Conservation (phyloP, 2,797 vertebrate species). For the Heteromormyrus szaboi region DNA sequence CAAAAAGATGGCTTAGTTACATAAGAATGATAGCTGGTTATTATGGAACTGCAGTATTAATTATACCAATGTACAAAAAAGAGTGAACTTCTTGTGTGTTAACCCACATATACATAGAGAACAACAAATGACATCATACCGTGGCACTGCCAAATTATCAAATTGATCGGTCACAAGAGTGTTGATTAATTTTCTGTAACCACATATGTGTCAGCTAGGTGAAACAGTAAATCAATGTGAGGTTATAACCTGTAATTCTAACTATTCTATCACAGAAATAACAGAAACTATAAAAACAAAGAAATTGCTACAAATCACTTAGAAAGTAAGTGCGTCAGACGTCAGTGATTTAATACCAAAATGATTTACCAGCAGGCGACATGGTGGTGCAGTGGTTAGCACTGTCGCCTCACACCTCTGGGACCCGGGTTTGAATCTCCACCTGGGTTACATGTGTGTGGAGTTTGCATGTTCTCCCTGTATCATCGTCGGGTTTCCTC, state of each 20-base stretch:
- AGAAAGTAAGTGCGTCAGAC: not conserved
- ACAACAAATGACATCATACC: not conserved
- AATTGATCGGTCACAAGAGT: not conserved
- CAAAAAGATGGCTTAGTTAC: not conserved
- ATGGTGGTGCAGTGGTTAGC: too few relatives aligned
- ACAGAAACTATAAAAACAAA: not conserved
- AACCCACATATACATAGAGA: not conserved
- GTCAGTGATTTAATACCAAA: not conserved
- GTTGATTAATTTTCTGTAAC: not conserved
- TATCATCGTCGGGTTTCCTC: too few relatives aligned
- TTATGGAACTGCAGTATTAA: not conserved
- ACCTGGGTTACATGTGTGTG: too few relatives aligned
- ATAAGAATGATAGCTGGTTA: not conserved
- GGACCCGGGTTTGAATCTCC: too few relatives aligned
- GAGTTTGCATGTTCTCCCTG: too few relatives aligned
- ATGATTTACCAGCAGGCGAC: not conserved
- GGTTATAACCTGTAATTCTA: not conserved
- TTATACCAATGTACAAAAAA: not conserved
- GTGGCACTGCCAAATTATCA: not conserved
- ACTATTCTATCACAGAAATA: not conserved
- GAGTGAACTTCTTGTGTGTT: not conserved
- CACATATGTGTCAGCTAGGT: not conserved
- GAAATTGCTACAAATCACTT: not conserved
- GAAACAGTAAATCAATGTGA: not conserved
- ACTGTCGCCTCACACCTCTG: too few relatives aligned